Evolutionary conservation across 2,888 invertebrate genomes (phyloP).

Genomic region (Coecobrya sp.): DNA sequence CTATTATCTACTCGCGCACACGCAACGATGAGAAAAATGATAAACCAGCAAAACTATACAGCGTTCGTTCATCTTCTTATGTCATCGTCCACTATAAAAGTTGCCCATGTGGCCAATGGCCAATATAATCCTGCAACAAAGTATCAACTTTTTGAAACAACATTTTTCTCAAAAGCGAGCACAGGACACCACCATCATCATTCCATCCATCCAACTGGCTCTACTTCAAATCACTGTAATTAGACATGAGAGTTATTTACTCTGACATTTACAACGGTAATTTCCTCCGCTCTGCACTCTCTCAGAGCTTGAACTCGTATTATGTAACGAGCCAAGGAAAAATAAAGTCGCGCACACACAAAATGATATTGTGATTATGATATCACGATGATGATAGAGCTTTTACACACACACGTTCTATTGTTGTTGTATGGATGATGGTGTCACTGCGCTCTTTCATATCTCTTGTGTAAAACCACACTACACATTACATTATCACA

Average conservation of each 20-base stretch:
- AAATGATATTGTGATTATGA: slow-evolving; percentile 18
- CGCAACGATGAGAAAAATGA: no score
- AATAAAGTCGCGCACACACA: background rate
- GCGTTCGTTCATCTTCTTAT: background rate
- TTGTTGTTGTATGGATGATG: background rate
- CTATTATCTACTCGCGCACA: no score
- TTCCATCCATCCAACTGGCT: slow-evolving; percentile 34
- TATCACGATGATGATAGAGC: background rate
- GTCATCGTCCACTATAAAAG: slow-evolving; percentile 12
- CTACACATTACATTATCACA: slow-evolving; percentile 22
- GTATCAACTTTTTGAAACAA: background rate
- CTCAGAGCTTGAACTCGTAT: slow-evolving; percentile 39
- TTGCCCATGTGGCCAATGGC: slow-evolving; percentile 9
- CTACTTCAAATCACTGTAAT: slow-evolving; percentile 72
- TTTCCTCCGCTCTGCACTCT: slow-evolving; percentile 51
- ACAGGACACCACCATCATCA: background rate
- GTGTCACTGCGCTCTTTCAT: background rate
- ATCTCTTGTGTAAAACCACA: slow-evolving; percentile 11
- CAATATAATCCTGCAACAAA: no score
- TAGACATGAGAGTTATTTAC: slow-evolving; percentile 71
- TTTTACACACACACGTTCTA: background rate
- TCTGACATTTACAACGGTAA: slow-evolving; percentile 78
- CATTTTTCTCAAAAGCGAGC: background rate
- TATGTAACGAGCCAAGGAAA: slow-evolving; percentile 19
- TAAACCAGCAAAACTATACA: no score